These are phyloP conservation scores for Aleiodes testaceus DNA, from an alignment of 2,888 invertebrate species.

Conservation along the genomic window DNA sequence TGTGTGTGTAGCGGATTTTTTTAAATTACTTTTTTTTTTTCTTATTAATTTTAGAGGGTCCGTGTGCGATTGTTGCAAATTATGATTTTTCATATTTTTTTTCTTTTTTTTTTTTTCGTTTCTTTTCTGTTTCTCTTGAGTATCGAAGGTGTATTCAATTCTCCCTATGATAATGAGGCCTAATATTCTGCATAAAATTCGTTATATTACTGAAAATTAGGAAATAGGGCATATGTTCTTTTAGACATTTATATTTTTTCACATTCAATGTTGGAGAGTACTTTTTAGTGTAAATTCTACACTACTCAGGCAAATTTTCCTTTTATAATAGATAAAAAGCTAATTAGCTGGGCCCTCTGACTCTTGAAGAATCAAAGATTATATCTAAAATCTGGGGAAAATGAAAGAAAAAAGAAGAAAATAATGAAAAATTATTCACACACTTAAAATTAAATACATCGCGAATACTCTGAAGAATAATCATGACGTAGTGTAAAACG, in stretches of 20 bases:
- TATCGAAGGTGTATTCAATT: constrained; percentile 10
- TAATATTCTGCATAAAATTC: neutral
- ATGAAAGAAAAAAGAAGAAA: constrained; percentile 11
- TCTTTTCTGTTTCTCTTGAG: neutral
- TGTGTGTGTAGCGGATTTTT: constrained; percentile 29
- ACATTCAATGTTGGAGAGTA: too few species aligned
- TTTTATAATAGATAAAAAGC: too few species aligned
- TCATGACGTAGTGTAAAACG: constrained; percentile 67
- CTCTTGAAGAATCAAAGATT: too few species aligned
- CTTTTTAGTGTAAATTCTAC: too few species aligned
- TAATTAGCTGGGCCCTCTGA: too few species aligned
- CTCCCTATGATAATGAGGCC: neutral
- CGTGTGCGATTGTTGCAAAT: constrained; percentile 27
- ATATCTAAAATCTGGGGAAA: too few species aligned
- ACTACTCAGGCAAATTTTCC: too few species aligned
- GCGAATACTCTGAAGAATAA: constrained; percentile 47
- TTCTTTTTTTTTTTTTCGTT: constrained; percentile 2
- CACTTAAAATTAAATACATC: constrained; percentile 28
- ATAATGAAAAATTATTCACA: constrained; percentile 12
- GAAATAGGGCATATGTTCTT: too few species aligned
- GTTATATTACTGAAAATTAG: neutral
- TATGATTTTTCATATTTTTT: constrained; percentile 5
- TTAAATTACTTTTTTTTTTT: constrained; percentile 1
- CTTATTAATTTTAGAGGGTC: constrained; percentile 25
- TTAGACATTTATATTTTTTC: too few species aligned